Base-by-base conservation (phyloP, 2,888 invertebrate genomes). In the Hybos culiciformis region DNA sequence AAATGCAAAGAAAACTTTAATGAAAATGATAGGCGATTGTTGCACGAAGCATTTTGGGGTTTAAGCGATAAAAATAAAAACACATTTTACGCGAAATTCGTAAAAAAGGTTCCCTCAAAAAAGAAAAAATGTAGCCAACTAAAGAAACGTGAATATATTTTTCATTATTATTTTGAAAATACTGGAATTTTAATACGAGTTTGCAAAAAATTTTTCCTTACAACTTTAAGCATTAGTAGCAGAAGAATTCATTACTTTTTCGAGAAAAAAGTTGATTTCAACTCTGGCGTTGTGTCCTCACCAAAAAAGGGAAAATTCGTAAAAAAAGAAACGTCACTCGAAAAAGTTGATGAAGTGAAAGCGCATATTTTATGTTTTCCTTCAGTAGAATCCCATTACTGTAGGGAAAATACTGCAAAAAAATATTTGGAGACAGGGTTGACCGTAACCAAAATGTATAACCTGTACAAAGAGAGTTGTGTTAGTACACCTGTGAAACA, bases 281-380 rank as follows among this genome's bases (percentile, higher is more conserved):
- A 34, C 23, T 42, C 39, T 12, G 42, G 42, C 36, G 33, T 45
- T 45, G 38, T 42, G 18, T 19, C 14, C 34, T 23, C 23, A 33
- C 39, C 36, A 12, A 39, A 18, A 29, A 42, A 41, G 23, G 45
- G 29, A 39, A 45, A 42, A 41, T 19, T 42, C 31, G 24, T 41
- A 9, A 36, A 45, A 39, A 43, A 37, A 39, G 45, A 46, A 42
- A 44, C 32, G 32, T 32, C 42, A 39, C 45, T 44, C 11, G 32
- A 46, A 23, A 38, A 42, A 38, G 40, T 40, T 31, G 39, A 50
- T 14, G 41, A 36, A 41, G 41, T 49, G 20, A 20, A 37, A 32
- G 19, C 44, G 19, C 49, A 51, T 40, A 49, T 51, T 23, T 34
- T 41, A 23, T 39, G 46, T 38, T 49, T 50, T 47, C 43, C 46